These are phyloP conservation scores for Euleptes europaea DNA, from an alignment of 2,113 vertebrate species.

Conservation along the genomic window DNA sequence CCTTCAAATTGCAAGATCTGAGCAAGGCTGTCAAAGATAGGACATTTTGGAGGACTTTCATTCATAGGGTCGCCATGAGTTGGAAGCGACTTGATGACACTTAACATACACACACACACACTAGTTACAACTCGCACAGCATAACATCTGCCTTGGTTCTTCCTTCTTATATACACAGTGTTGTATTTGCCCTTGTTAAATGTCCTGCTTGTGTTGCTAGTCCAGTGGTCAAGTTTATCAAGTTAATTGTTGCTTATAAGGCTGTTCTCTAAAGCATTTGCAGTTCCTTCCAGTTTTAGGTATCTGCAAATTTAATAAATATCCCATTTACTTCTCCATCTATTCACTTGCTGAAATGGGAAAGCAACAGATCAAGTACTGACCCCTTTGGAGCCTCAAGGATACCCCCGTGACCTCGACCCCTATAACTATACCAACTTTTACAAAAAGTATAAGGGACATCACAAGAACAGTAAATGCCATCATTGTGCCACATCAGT, in stretches of 20 bases:
- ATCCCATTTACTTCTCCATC: no score
- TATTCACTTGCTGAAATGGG: not conserved
- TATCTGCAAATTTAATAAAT: not conserved
- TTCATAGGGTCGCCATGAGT: no score
- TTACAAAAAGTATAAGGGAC: no score
- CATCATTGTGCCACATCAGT: not conserved
- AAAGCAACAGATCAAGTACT: not conserved
- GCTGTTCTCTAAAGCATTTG: not conserved
- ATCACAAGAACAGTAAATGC: not conserved
- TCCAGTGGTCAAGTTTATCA: no score
- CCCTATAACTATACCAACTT: not conserved
- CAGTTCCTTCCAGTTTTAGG: not conserved
- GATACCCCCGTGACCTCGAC: not conserved
- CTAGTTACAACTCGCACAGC: not conserved
- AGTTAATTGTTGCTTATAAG: no score
- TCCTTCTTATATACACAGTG: not conserved
- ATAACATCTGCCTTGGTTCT: conserved; percentile 1
- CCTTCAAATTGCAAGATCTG: no score
- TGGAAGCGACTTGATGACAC: no score
- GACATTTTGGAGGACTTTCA: no score
- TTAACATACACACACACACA: no score
- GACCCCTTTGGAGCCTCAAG: not conserved
- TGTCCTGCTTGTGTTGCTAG: no score
- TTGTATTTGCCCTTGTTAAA: not conserved
- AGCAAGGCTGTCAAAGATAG: no score